A percentile compares a stretch with the other conserved stretches of the same genome.
phyloP scores from a whole-genome alignment of 1,140 invertebrate species.

The Archegozetes longisetosus region DNA sequence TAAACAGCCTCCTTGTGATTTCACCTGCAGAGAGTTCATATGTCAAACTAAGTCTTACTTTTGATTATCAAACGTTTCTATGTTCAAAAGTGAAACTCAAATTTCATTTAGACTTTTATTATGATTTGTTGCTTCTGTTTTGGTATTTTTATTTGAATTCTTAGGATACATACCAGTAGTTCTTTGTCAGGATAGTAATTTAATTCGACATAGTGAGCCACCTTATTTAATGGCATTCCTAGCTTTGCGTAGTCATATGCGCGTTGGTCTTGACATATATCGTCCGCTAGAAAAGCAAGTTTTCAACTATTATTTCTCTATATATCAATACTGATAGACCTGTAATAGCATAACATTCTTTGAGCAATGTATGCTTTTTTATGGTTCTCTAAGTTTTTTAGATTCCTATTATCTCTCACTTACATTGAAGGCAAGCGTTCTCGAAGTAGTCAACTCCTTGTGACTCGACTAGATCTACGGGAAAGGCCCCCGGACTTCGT shows the following conservation, averaged over 20 bases:
- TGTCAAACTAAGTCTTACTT: neutral
- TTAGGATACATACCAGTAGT: constrained; percentile 58
- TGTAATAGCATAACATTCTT: no score
- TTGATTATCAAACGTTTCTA: neutral
- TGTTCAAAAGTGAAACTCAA: neutral
- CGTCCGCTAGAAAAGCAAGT: constrained; percentile 36
- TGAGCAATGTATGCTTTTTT: neutral
- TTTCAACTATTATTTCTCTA: no score
- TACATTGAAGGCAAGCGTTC: constrained; percentile 61
- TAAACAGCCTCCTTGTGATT: constrained; percentile 55
- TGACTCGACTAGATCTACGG: constrained; percentile 60
- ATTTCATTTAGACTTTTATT: no score
- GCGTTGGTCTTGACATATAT: constrained; percentile 61
- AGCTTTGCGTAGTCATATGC: constrained; percentile 59
- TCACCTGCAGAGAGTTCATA: constrained; percentile 22
- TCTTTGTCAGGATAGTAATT: constrained; percentile 90
- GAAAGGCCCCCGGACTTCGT: constrained; percentile 48
- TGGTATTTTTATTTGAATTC: no score
- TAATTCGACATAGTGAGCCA: constrained; percentile 72
- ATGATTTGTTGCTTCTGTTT: no score
- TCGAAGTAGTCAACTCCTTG: constrained; percentile 88
- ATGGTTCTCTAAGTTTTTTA: neutral
- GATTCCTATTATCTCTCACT: constrained; percentile 9
- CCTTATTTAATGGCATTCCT: constrained; percentile 71
- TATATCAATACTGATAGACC: no score